Conservation (phyloP, 2,113 vertebrate species). For the Cricetomys ansorgei region DNA sequence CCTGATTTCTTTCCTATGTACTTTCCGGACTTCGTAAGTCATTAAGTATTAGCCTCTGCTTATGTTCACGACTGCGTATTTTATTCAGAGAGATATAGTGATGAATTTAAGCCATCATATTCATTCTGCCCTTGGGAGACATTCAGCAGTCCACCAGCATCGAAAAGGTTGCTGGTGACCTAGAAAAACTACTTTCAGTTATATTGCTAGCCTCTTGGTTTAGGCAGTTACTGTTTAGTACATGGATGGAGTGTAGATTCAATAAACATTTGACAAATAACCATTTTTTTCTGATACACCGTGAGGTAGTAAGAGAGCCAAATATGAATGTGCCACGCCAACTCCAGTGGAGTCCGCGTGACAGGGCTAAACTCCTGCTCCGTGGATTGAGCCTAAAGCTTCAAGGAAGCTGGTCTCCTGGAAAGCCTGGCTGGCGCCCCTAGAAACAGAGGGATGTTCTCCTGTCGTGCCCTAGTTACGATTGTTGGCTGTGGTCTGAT, state of each 20-base stretch:
- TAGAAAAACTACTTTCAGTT: neutral
- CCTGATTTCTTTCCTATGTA: slow-evolving; percentile 45
- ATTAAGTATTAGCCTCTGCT: slow-evolving; percentile 42
- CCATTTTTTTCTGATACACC: neutral
- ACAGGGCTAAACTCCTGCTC: too few species aligned
- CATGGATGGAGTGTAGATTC: neutral
- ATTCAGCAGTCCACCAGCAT: neutral
- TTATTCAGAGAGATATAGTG: slow-evolving; percentile 18
- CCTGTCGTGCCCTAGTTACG: too few species aligned
- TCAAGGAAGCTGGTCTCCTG: too few species aligned
- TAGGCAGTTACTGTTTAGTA: neutral
- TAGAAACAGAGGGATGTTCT: too few species aligned
- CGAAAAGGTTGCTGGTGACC: neutral
- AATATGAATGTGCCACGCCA: slow-evolving; percentile 11
- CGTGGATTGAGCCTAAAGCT: too few species aligned
- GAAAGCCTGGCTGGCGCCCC: too few species aligned
- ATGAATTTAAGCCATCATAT: slow-evolving; percentile 31
- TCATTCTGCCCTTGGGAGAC: neutral
- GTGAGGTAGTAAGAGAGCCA: neutral
- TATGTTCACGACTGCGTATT: neutral
- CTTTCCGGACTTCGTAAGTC: slow-evolving; percentile 19
- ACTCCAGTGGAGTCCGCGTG: too few species aligned
- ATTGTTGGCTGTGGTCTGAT: too few species aligned
- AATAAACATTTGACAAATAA: neutral
- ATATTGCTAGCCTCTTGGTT: neutral